Conservation (phyloP, 2,888 invertebrate genomes). For the Folsomia candida region DNA sequence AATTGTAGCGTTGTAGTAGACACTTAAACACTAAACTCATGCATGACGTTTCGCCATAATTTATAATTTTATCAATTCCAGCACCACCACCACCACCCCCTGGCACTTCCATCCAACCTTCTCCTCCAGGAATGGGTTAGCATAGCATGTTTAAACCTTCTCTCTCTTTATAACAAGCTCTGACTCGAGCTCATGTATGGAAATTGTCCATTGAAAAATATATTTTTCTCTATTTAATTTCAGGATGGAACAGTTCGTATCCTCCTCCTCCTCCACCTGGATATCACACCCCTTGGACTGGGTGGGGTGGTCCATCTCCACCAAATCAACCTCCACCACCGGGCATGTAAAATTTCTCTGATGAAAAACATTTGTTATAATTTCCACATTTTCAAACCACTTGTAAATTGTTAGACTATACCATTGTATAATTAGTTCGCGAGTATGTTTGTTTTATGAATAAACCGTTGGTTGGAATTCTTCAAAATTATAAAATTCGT, state of each 20-base stretch:
- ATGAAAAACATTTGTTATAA: too few relatives aligned
- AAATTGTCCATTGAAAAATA: too few relatives aligned
- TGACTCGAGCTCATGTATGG: constrained; percentile 50
- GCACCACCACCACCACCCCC: neutral
- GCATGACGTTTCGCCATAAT: neutral
- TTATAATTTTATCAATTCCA: too few relatives aligned
- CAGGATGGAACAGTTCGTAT: constrained; percentile 33
- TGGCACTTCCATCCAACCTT: constrained; percentile 13
- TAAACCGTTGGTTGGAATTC: too few relatives aligned
- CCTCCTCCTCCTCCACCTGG: constrained; percentile 52
- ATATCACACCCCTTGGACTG: constrained; percentile 42
- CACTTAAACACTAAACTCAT: too few relatives aligned
- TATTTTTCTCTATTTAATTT: constrained; percentile 51
- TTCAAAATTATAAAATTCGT: too few relatives aligned
- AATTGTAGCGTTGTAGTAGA: too few relatives aligned
- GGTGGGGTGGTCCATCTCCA: constrained; percentile 52
- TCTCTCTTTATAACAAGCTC: constrained; percentile 15
- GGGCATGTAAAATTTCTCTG: constrained; percentile 37
- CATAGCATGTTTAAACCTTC: neutral
- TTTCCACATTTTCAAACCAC: too few relatives aligned
- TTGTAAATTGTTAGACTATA: too few relatives aligned
- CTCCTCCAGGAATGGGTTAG: constrained; percentile 19
- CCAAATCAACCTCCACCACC: constrained; percentile 58
- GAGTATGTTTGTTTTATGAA: too few relatives aligned
- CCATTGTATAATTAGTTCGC: too few relatives aligned